Conservation (phyloP, 2,888 invertebrate genomes). For the Ochropleura leucogaster region DNA sequence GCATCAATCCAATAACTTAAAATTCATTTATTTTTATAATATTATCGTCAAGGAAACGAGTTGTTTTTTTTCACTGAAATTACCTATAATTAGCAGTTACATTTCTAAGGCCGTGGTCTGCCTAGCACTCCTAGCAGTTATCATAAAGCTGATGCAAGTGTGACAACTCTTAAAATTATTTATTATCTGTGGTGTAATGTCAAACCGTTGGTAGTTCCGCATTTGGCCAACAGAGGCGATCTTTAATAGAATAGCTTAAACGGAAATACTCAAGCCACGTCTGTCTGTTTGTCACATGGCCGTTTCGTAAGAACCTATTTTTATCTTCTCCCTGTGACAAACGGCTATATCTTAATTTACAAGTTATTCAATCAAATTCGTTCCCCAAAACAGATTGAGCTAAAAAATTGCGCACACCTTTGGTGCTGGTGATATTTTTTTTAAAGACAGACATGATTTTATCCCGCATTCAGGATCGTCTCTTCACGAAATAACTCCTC, state of each 20-base stretch:
- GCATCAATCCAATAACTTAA: background rate
- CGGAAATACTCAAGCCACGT: background rate
- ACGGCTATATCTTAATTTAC: background rate
- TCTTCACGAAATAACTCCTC: too few relatives aligned
- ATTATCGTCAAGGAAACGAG: conserved; percentile 18
- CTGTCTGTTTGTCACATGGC: background rate
- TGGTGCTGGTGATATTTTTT: too few relatives aligned
- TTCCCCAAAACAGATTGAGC: too few relatives aligned
- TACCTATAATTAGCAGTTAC: too few relatives aligned
- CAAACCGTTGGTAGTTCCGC: background rate
- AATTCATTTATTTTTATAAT: conserved; percentile 1
- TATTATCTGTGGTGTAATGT: background rate
- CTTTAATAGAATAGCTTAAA: background rate
- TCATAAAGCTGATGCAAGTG: conserved; percentile 2
- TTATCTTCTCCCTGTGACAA: background rate
- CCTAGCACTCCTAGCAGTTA: background rate
- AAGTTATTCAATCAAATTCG: too few relatives aligned
- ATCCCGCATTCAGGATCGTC: too few relatives aligned
- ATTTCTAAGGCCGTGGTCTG: too few relatives aligned
- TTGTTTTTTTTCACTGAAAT: background rate
- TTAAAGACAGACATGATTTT: too few relatives aligned
- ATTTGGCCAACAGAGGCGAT: background rate
- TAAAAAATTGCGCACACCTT: too few relatives aligned
- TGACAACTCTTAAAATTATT: background rate
- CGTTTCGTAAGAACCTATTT: background rate